These are phyloP conservation scores for Sycophila sp. DNA, from an alignment of 1,140 invertebrate species.

Conservation along the genomic window DNA sequence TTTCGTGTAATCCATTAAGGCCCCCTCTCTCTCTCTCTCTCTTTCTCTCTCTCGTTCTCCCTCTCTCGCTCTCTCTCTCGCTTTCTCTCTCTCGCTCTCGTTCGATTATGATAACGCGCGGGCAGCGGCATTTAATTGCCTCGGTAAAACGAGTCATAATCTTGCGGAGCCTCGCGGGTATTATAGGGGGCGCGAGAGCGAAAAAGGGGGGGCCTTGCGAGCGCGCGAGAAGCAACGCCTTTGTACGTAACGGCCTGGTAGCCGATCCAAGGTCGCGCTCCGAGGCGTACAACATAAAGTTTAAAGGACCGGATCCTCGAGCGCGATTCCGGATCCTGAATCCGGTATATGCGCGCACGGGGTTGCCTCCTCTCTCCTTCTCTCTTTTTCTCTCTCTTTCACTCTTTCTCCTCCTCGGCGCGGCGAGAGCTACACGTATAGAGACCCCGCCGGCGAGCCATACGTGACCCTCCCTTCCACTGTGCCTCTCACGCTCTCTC, in stretches of 20 bases:
- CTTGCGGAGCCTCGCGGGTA: neutral
- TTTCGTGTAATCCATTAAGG: conserved; percentile 27
- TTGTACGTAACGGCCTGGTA: conserved; percentile 12
- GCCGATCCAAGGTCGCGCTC: conserved; percentile 35
- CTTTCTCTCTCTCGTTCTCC: neutral
- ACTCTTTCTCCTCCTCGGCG: neutral
- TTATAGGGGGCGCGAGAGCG: neutral
- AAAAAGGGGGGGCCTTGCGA: neutral
- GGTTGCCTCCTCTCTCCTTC: neutral
- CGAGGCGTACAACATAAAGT: conserved; percentile 14
- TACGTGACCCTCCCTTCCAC: neutral
- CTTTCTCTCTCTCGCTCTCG: neutral
- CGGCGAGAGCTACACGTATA: no score
- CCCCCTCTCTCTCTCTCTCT: neutral
- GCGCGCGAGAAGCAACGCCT: conserved; percentile 11
- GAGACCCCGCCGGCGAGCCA: no score
- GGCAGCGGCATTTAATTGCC: conserved; percentile 20
- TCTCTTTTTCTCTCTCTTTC: neutral
- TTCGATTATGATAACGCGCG: conserved; percentile 20
- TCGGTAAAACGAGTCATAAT: conserved; percentile 4
- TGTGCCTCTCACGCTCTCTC: neutral
- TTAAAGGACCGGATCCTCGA: conserved; percentile 32
- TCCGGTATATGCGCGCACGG: conserved; percentile 13
- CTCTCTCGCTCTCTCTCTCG: neutral
- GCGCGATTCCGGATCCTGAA: conserved; percentile 26